A percentile compares a stretch with the other conserved stretches of the same genome.
Evolutionary conservation across 2,113 vertebrate genomes (phyloP).

Genomic region (Ameiurus melas): DNA sequence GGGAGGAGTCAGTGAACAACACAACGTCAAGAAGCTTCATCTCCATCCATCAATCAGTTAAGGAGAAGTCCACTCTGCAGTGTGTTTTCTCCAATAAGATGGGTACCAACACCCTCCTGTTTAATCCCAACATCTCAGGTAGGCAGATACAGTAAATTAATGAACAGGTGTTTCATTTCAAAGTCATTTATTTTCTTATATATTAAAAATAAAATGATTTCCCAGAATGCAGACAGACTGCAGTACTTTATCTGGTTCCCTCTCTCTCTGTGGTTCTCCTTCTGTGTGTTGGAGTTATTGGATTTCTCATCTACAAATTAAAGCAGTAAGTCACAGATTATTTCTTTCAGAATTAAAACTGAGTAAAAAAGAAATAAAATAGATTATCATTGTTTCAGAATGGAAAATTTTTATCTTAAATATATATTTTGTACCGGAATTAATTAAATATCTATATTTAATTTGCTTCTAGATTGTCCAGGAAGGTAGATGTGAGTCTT

Average conservation of each 20-base stretch:
- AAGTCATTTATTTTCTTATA: too few species aligned
- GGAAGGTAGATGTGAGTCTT: neutral
- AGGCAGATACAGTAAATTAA: neutral
- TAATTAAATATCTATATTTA: neutral
- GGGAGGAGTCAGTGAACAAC: too few species aligned
- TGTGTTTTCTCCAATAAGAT: neutral
- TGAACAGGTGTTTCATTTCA: neutral
- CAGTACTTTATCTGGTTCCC: too few species aligned
- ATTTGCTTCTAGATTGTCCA: neutral
- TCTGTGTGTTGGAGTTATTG: neutral
- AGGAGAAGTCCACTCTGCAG: too few species aligned
- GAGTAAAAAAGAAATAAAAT: neutral
- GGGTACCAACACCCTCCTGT: neutral
- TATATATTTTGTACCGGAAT: neutral
- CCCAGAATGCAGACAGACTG: too few species aligned
- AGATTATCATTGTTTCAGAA: too few species aligned
- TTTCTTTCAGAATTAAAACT: neutral
- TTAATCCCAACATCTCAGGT: neutral
- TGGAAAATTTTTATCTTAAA: too few species aligned
- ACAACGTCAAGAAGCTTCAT: too few species aligned
- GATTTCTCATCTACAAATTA: neutral
- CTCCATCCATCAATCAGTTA: too few species aligned
- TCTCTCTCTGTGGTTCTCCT: constrained; percentile 1
- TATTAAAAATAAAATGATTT: too few species aligned
- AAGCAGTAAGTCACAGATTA: too few species aligned